Base-by-base conservation (phyloP, 2,888 invertebrate species). In the Latrodectus hesperus region DNA sequence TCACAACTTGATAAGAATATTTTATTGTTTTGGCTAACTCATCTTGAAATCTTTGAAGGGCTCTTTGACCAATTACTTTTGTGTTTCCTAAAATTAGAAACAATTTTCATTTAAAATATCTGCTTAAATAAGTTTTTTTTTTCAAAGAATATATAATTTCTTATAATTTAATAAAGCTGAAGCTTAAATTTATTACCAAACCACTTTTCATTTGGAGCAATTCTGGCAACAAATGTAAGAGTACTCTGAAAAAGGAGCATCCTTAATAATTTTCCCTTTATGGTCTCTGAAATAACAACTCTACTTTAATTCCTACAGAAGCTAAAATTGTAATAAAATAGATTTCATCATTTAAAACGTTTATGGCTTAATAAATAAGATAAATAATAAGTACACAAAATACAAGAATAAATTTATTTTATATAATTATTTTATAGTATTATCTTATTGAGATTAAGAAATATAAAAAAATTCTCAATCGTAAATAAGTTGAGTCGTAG, bases 181-280 rank as follows among this genome's bases (percentile, higher is more conserved):
- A 22, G 22, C 1, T 53, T 17, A 53, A 38, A 51, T 49, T 10
- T 9, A 92, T 91, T 90, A 93, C 99, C 98, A 93, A 99, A 99
- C 99, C 99, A 99, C 92, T 96, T 97, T 91, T 98, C 97, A 90
- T 97, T 98, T 3, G 99, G 99, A 93, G 99, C 99, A 0, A 99
- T 97, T 87, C 99, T 94, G 53, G 99, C 97, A 92, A 96, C 95
- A 0, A 97, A 95, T 16, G 96, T 93, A 38, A 98, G 93, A 93
- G 95, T 95, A 72, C 96, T 96, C 93, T 99, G 99, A 92, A 98
- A n/a, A 99, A 0, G 99, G 99, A 0, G 99, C 99, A 52, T 99
- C 96, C 64, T 95, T 95, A 72, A 98, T 93, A 82, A 99, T 98
- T 94, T 98, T 97, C 76, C 99, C 95, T 71, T 91, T 91, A 52